Evolutionary conservation across 2,113 vertebrate species (phyloP).

Genomic region (Odobenus rosmarus): DNA sequence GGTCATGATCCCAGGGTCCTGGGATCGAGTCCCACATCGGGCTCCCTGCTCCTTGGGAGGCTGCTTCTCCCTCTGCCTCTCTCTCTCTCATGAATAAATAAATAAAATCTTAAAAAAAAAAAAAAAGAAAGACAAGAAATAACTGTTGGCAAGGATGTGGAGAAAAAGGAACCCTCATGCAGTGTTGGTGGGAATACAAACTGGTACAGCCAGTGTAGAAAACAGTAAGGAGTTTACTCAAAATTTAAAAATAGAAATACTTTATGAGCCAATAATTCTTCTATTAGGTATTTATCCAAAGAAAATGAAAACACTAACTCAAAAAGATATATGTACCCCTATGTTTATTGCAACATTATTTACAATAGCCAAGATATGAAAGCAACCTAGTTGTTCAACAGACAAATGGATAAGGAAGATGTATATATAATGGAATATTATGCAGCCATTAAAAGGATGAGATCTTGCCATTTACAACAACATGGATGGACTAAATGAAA

Average conservation of each 20-base stretch:
- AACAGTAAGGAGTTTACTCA: background rate
- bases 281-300: background rate
- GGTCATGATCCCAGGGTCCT: no score
- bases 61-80: no score
- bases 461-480: background rate
- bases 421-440: background rate
- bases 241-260: background rate
- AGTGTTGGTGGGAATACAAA: background rate
- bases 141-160: background rate
- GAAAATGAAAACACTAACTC: background rate
- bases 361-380: background rate
- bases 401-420: background rate
- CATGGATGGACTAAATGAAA: background rate
- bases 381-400: background rate
- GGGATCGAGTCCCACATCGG: no score
- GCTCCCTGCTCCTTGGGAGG: no score
- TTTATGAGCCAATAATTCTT: background rate
- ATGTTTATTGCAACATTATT: background rate
- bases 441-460: background rate
- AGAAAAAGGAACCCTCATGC: background rate
- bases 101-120: no score
- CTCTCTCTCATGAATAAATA: no score
- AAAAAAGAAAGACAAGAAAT: background rate
- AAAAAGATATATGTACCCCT: background rate
- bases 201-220: background rate